A percentile compares a stretch with the other conserved stretches of the same genome.
Conservation (phyloP, 2,113 vertebrate species). For the Planiliza haematocheilus region DNA sequence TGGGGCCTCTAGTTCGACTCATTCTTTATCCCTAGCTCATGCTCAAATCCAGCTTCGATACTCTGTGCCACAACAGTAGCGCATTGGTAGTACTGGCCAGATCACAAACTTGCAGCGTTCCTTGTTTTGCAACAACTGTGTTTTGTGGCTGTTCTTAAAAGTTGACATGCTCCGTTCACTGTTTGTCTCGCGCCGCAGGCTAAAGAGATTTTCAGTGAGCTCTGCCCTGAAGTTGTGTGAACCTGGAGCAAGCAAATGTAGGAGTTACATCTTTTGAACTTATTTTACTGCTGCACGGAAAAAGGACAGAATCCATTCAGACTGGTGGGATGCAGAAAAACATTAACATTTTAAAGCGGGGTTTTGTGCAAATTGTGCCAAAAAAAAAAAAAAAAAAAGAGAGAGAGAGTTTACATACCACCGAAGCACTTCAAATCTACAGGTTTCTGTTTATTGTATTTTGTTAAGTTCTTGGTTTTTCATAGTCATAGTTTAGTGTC, state of each 20-base stretch:
- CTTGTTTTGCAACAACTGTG: constrained; percentile 5
- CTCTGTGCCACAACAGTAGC: not conserved
- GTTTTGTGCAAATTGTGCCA: too few relatives aligned
- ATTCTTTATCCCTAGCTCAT: not conserved
- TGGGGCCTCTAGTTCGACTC: not conserved
- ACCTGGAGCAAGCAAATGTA: too few relatives aligned
- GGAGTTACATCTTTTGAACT: not conserved
- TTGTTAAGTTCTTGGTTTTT: too few relatives aligned
- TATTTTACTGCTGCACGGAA: constrained; percentile 5
- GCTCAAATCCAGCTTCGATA: too few relatives aligned
- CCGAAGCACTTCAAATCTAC: too few relatives aligned
- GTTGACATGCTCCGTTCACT: constrained; percentile 28
- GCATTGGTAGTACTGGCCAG: not conserved
- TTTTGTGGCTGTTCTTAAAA: constrained; percentile 22
- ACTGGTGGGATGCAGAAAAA: constrained; percentile 20
- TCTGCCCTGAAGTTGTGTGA: constrained; percentile 45
- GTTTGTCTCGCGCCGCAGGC: constrained; percentile 38
- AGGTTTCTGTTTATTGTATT: too few relatives aligned
- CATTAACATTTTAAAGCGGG: too few relatives aligned
- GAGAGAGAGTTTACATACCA: too few relatives aligned
- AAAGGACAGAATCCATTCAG: constrained; percentile 14
- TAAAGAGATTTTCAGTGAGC: constrained; percentile 49
- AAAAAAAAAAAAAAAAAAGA: too few relatives aligned
- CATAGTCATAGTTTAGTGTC: too few relatives aligned
- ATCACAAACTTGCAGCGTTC: constrained; percentile 12